These are phyloP conservation scores for Paracentrotus lividus DNA, from an alignment of 53 echinoderm and acorn worm genomes.

Conservation along the genomic window DNA sequence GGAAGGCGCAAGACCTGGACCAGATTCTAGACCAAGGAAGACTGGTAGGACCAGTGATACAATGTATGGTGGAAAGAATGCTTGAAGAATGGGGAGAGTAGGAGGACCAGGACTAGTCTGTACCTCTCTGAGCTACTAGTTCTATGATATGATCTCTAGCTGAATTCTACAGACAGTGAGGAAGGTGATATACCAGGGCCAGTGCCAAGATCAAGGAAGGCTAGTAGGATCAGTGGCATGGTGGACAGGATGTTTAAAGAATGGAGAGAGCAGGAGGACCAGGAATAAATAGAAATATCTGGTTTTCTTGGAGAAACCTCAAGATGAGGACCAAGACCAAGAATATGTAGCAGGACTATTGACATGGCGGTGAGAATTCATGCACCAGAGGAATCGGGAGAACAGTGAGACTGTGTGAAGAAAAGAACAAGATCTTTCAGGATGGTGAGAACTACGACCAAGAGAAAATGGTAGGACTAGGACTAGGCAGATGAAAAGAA, in stretches of 20 bases:
- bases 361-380: too few species aligned
- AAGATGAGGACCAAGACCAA: background rate
- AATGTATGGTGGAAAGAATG: slow-evolving; percentile 56
- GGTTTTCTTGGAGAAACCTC: background rate
- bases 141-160: background rate
- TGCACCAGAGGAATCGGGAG: too few species aligned
- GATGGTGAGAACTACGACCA: too few species aligned
- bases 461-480: background rate
- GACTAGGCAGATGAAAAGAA: background rate
- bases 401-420: too few species aligned
- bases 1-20: background rate
- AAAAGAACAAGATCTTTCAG: too few species aligned
- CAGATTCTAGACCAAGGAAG: background rate
- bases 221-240: slow-evolving; percentile 15
- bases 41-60: slow-evolving; percentile 6
- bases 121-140: slow-evolving; percentile 44
- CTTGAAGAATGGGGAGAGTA: slow-evolving; percentile 52
- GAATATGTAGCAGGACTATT: background rate
- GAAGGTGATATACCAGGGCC: background rate
- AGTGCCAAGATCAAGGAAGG: background rate
- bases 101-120: slow-evolving; percentile 27
- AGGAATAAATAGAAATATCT: background rate
- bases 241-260: slow-evolving; percentile 56
- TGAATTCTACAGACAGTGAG: background rate
- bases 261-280: slow-evolving; percentile 42